Evolutionary conservation across 2,113 vertebrate genomes (phyloP).

Genomic region (Odobenus rosmarus): DNA sequence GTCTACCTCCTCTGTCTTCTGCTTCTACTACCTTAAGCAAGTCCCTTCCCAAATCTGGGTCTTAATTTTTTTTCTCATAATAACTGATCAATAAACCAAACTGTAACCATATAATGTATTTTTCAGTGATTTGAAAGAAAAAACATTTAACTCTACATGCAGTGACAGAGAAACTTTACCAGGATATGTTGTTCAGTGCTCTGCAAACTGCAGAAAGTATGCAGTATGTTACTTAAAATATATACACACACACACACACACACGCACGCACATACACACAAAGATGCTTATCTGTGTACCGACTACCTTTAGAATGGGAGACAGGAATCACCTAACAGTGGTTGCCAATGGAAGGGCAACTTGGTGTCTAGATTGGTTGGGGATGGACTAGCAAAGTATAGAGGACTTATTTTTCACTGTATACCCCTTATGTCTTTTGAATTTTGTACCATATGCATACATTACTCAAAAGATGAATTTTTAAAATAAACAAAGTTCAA

Average conservation of each 20-base stretch:
- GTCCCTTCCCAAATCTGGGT: background rate
- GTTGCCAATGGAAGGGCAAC: background rate
- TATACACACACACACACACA: background rate
- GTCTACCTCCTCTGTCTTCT: background rate
- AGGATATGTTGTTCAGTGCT: background rate
- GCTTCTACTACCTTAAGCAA: background rate
- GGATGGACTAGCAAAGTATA: background rate
- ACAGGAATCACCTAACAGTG: background rate
- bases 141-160: background rate
- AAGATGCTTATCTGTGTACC: background rate
- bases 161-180: background rate
- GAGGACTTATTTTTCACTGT: background rate
- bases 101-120: background rate
- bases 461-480: background rate
- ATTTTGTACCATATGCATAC: background rate
- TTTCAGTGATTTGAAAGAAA: background rate
- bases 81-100: constrained; percentile 31
- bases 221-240: background rate
- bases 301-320: background rate
- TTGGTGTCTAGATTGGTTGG: background rate
- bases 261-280: background rate
- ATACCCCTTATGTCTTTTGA: background rate
- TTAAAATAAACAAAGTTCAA: constrained; percentile 53
- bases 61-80: constrained; percentile 10
- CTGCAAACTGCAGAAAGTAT: background rate